Evolutionary conservation across 2,113 vertebrate genomes (phyloP).

Genomic region (Lanius ludovicianus): DNA sequence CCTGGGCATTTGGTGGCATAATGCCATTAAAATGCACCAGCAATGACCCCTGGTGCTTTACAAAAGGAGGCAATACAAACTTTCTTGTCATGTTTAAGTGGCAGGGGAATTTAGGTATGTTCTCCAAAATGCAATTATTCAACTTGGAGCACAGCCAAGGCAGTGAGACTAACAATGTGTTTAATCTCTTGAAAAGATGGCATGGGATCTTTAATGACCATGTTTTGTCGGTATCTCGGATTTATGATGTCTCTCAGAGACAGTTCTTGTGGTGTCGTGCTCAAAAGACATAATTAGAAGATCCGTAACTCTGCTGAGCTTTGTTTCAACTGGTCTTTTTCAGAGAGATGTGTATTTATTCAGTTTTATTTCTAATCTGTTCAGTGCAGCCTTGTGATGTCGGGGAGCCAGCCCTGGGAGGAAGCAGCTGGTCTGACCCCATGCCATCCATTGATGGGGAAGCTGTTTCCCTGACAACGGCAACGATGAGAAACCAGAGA

Average conservation of each 20-base stretch:
- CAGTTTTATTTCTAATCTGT: constrained; percentile 28
- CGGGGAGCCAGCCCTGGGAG: constrained; percentile 59
- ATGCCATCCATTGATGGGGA: constrained; percentile 48
- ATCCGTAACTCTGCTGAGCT: constrained; percentile 4
- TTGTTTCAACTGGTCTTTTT: constrained; percentile 41
- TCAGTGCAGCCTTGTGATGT: constrained; percentile 59
- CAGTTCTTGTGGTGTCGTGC: neutral
- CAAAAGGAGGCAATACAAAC: neutral
- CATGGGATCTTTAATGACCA: constrained; percentile 27
- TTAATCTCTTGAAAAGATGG: constrained; percentile 41
- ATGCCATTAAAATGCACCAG: neutral
- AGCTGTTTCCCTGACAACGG: constrained; percentile 72
- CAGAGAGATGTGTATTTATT: constrained; percentile 24
- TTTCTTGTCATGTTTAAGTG: constrained; percentile 21
- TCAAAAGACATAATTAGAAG: constrained; percentile 56
- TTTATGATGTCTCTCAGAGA: constrained; percentile 37
- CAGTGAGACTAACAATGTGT: constrained; percentile 13
- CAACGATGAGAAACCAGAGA: constrained; percentile 56
- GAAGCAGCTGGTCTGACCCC: constrained; percentile 72
- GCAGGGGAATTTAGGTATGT: constrained; percentile 31
- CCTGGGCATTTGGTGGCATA: neutral
- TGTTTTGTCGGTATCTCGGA: neutral
- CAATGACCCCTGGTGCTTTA: constrained; percentile 10
- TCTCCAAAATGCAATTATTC: constrained; percentile 41
- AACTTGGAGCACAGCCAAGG: constrained; percentile 40